Evolutionary conservation across 1,140 invertebrate genomes (phyloP).

Genomic region (Oreohelix idahoensis): DNA sequence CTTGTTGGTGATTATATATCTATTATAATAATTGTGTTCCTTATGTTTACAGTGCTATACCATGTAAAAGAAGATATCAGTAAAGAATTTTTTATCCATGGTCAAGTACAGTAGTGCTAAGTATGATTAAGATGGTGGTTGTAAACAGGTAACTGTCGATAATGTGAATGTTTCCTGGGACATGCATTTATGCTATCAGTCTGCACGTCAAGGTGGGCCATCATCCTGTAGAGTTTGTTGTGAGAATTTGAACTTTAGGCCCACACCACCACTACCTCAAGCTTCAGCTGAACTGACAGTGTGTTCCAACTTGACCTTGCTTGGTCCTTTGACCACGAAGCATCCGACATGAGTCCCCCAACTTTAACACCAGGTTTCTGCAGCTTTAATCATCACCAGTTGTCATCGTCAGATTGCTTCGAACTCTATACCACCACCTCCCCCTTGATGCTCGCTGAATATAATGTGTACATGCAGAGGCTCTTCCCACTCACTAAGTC

Average conservation of each 20-base stretch:
- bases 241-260: background rate
- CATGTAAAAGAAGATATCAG: background rate
- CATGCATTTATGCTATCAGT: slow-evolving; percentile 23
- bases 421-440: slow-evolving; percentile 9
- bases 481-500: slow-evolving; percentile 19
- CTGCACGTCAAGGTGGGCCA: background rate
- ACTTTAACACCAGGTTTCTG: slow-evolving; percentile 8
- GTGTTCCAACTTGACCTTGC: no score
- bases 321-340: slow-evolving; percentile 25
- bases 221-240: background rate
- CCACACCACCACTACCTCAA: background rate
- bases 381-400: slow-evolving; percentile 28
- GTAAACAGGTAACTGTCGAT: background rate
- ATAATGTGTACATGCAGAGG: slow-evolving; percentile 37
- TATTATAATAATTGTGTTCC: no score
- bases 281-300: background rate
- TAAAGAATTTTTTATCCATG: background rate
- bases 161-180: slow-evolving; percentile 21
- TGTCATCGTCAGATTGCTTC: slow-evolving; percentile 15
- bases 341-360: slow-evolving; percentile 38
- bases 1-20: no score
- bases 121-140: background rate
- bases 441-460: slow-evolving; percentile 38
- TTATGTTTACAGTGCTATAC: background rate
- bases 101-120: background rate